Conservation (phyloP, 2,888 invertebrate species). For the Xestia xanthographa region DNA sequence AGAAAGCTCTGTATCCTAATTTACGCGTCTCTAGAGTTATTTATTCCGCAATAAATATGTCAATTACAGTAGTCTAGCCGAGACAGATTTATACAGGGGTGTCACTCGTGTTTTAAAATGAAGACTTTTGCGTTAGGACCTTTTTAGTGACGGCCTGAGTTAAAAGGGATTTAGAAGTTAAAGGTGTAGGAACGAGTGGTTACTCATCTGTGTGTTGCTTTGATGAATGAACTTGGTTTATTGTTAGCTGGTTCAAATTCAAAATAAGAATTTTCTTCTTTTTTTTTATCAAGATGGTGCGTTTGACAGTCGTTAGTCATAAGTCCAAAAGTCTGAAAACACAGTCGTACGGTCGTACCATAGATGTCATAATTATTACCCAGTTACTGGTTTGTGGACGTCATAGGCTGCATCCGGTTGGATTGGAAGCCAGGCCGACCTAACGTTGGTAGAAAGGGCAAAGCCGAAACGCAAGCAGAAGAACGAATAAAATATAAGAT, state of each 20-base stretch:
- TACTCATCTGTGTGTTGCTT: conserved; percentile 29
- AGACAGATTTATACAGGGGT: conserved; percentile 77
- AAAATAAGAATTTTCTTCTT: not conserved
- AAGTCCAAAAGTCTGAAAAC: not conserved
- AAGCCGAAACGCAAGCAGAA: not conserved
- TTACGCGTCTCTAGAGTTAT: conserved; percentile 79
- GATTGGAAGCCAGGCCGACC: not conserved
- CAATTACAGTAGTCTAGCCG: conserved; percentile 79
- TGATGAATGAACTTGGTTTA: conserved; percentile 13
- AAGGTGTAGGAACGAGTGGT: conserved; percentile 8
- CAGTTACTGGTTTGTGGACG: not conserved
- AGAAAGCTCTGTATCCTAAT: conserved; percentile 80
- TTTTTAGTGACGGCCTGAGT: conserved; percentile 46
- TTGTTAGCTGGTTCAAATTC: not conserved
- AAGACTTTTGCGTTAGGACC: conserved; percentile 47
- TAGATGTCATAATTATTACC: not conserved
- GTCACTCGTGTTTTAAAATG: conserved; percentile 63
- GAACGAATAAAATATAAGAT: not conserved
- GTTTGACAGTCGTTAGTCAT: not conserved
- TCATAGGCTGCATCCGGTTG: not conserved
- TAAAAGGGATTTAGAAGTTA: conserved; percentile 42
- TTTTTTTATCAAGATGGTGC: not conserved
- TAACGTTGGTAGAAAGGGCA: not conserved
- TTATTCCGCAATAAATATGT: conserved; percentile 83
- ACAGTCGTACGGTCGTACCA: not conserved